Evolutionary conservation across 2,113 vertebrate genomes (phyloP).

Genomic region (Cacatua alba): DNA sequence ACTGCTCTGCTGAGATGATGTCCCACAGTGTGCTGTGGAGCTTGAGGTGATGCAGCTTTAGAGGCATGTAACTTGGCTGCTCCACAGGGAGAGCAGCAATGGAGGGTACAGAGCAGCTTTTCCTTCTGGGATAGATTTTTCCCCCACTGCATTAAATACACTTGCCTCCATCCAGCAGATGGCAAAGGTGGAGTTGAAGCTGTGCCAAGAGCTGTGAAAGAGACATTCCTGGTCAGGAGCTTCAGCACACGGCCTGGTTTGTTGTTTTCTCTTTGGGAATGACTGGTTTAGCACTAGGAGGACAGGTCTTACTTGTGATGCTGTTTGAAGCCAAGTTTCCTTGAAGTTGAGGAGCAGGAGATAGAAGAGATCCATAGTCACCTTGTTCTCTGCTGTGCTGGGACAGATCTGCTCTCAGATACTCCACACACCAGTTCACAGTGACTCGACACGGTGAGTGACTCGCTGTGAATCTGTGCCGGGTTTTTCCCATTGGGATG

Average conservation of each 20-base stretch:
- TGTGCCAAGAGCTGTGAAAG: neutral
- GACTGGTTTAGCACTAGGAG: neutral
- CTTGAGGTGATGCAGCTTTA: neutral
- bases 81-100: neutral
- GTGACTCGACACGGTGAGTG: fast-evolving
- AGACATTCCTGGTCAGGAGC: fast-evolving
- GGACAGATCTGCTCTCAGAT: neutral
- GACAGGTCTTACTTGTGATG: neutral
- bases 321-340: neutral
- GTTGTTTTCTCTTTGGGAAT: neutral
- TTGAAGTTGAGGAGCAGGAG: neutral
- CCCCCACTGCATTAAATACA: neutral
- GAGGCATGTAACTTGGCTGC: neutral
- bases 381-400: neutral
- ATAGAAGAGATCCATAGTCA: neutral
- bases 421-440: fast-evolving
- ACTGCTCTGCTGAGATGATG: neutral
- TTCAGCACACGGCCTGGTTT: neutral
- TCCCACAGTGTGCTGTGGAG: neutral
- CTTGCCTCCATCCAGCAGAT: neutral
- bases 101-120: neutral
- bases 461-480: neutral
- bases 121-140: neutral
- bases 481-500: neutral
- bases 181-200: neutral